Percentiles rank a stretch among this genome's conserved stretches.
These are phyloP conservation scores for Lycaon pictus DNA, from an alignment of 2,113 vertebrate species.

Conservation along the genomic window DNA sequence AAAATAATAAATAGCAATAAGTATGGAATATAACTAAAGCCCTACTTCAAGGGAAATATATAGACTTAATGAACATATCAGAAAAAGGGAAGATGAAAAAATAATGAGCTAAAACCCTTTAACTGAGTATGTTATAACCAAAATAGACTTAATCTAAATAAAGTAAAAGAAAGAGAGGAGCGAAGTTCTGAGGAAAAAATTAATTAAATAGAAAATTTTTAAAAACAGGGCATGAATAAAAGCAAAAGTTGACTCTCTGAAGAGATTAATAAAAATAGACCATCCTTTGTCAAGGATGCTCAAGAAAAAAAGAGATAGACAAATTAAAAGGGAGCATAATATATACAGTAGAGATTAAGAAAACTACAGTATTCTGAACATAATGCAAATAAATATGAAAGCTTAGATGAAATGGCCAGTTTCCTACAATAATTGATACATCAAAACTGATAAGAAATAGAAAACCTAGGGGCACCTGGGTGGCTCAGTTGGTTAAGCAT, in stretches of 20 bases:
- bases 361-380: constrained; percentile 35
- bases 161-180: constrained; percentile 43
- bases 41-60: neutral
- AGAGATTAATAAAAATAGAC: neutral
- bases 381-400: constrained; percentile 11
- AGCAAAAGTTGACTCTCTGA: constrained; percentile 12
- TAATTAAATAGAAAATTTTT: constrained; percentile 37
- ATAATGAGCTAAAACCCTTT: neutral
- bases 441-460: constrained; percentile 33
- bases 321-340: neutral
- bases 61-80: constrained; percentile 40
- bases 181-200: neutral
- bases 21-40: neutral
- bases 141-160: constrained; percentile 51
- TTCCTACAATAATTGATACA: neutral
- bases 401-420: neutral
- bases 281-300: neutral
- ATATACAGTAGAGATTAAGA: neutral
- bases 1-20: constrained; percentile 29
- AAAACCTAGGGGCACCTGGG: neutral
- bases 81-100: neutral
- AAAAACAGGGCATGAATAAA: constrained; percentile 13
- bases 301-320: neutral
- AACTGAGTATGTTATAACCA: constrained; percentile 25
- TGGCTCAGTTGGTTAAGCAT: too few species aligned